These are phyloP conservation scores for Loxodonta africana DNA, from an alignment of 2,113 vertebrate genomes.

Conservation along the genomic window DNA sequence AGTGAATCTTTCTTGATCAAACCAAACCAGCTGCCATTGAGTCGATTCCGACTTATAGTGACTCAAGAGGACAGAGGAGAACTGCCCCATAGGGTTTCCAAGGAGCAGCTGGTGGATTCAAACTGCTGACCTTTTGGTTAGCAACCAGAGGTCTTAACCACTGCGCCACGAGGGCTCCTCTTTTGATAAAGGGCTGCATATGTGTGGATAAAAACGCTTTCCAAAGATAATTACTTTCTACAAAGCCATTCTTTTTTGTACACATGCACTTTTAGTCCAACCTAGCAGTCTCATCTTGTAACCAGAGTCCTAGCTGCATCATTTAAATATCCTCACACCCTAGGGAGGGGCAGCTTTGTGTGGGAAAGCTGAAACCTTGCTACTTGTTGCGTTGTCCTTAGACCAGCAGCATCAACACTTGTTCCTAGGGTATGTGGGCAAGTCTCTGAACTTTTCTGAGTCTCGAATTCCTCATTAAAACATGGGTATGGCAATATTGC, in stretches of 20 bases:
- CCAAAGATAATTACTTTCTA: not conserved
- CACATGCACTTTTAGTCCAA: not conserved
- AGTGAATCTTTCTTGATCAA: not conserved
- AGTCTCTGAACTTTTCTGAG: not conserved
- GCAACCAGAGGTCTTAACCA: too few species aligned
- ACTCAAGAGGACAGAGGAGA: too few species aligned
- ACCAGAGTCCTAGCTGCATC: not conserved
- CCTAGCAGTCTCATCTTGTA: not conserved
- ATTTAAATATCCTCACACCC: not conserved
- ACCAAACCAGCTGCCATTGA: too few species aligned
- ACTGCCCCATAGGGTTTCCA: too few species aligned
- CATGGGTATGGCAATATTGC: not conserved
- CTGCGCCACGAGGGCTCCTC: too few species aligned
- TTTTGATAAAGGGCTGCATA: not conserved
- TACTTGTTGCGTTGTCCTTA: rapidly evolving
- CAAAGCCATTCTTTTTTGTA: not conserved
- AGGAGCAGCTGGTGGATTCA: too few species aligned
- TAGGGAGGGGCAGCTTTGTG: too few species aligned
- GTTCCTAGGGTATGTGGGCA: rapidly evolving
- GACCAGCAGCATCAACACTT: rapidly evolving
- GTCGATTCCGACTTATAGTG: too few species aligned
- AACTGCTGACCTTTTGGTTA: too few species aligned
- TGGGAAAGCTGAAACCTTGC: rapidly evolving
- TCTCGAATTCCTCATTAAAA: not conserved
- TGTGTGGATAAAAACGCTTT: not conserved